Percentiles rank a stretch among this genome's conserved stretches.
Conservation (phyloP, 2,797 vertebrate genomes). For the Centropyge bicolor region DNA sequence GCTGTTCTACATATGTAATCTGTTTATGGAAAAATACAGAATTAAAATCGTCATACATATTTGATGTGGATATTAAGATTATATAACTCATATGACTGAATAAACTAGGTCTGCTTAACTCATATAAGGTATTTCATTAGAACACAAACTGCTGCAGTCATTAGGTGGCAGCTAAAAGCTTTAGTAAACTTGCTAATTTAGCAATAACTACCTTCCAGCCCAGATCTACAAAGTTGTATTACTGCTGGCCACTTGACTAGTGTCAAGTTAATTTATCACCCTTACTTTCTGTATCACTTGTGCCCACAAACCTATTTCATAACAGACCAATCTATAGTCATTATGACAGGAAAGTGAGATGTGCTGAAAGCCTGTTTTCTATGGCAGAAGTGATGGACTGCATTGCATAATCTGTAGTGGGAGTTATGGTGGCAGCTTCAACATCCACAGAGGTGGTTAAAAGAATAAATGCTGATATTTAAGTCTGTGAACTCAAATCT, state of each 20-base stretch:
- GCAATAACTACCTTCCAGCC: not conserved
- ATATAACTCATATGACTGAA: not conserved
- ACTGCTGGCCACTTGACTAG: not conserved
- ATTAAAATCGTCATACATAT: not conserved
- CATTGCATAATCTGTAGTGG: too few relatives aligned
- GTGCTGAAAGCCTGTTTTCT: not conserved
- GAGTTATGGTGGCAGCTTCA: too few relatives aligned
- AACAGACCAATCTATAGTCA: not conserved
- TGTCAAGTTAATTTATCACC: not conserved
- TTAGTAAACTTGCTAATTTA: not conserved
- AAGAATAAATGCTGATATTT: too few relatives aligned
- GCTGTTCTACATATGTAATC: constrained; percentile 94
- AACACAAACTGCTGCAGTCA: not conserved
- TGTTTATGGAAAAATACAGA: constrained; percentile 62
- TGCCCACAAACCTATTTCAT: not conserved
- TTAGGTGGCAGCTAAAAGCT: not conserved
- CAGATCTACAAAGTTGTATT: not conserved
- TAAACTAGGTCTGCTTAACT: not conserved
- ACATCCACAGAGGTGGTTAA: too few relatives aligned
- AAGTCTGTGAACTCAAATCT: too few relatives aligned
- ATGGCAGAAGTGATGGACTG: not conserved
- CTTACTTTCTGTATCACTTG: constrained; percentile 27
- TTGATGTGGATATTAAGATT: not conserved
- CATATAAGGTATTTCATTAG: not conserved
- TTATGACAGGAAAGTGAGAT: not conserved